These are phyloP conservation scores for Sinocyclocheilus grahami DNA, from an alignment of 2,113 vertebrate genomes.

Conservation along the genomic window DNA sequence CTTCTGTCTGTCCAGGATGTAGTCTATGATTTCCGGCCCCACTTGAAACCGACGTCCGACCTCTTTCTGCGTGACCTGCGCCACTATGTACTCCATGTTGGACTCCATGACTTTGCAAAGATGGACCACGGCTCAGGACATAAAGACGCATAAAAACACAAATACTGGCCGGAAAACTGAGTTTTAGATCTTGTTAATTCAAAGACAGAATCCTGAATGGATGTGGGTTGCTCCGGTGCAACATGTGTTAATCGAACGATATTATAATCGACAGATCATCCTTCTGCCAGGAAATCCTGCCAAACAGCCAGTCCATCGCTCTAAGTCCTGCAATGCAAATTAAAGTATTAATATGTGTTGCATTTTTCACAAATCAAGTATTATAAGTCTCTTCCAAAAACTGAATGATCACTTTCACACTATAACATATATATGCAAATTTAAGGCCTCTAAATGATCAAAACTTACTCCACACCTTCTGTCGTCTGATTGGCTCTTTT, in stretches of 20 bases:
- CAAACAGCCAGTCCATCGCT: conserved; percentile 70
- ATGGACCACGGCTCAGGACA: neutral
- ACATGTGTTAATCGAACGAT: conserved; percentile 37
- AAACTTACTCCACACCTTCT: no score
- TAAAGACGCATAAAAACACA: conserved; percentile 6
- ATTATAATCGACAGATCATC: conserved; percentile 32
- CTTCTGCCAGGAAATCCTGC: neutral
- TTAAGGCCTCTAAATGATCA: no score
- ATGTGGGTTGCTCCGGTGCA: neutral
- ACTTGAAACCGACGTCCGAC: conserved; percentile 89
- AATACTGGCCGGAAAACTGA: neutral
- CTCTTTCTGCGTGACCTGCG: conserved; percentile 91
- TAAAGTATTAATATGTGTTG: neutral
- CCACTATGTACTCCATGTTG: conserved; percentile 87
- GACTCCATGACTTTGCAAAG: conserved; percentile 79
- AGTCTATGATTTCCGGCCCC: conserved; percentile 89
- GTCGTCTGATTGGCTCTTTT: no score
- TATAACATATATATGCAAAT: no score
- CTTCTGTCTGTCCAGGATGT: conserved; percentile 85
- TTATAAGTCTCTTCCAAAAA: neutral
- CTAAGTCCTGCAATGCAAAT: conserved; percentile 61
- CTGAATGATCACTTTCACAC: neutral
- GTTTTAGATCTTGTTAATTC: neutral
- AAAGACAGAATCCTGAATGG: neutral
- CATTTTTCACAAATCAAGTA: neutral